Percentiles rank a stretch among this genome's conserved stretches.
Evolutionary conservation across 2,888 invertebrate species (phyloP).

Genomic region (Octodonta nipae): DNA sequence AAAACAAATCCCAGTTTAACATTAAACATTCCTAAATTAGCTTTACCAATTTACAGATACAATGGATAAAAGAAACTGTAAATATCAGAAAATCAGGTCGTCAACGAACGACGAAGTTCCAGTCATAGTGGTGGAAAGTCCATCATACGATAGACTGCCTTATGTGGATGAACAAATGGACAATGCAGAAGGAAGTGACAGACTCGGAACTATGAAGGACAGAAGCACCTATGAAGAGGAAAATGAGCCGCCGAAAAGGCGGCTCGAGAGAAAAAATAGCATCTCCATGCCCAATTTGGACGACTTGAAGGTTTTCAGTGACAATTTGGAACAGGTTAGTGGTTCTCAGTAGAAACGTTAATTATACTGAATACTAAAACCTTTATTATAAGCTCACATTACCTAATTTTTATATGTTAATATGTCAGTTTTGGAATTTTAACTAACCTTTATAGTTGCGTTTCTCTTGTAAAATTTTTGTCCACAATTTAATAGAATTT

Average conservation of each 20-base stretch:
- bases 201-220: constrained; percentile 2
- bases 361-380: no score
- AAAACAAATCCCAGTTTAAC: no score
- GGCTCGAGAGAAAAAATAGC: constrained; percentile 49
- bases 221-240: constrained; percentile 4
- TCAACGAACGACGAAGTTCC: constrained; percentile 16
- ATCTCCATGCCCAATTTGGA: constrained; percentile 63
- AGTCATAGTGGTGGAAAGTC: constrained; percentile 19
- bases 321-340: no score
- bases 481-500: no score
- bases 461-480: no score
- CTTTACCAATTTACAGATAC: constrained; percentile 6
- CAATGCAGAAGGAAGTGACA: background rate
- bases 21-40: no score
- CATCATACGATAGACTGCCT: constrained; percentile 15
- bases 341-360: no score
- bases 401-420: no score
- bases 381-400: no score
- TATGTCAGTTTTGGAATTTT: no score
- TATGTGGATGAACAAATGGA: constrained; percentile 7
- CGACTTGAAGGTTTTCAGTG: constrained; percentile 42
- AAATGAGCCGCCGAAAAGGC: constrained; percentile 8
- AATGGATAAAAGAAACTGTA: constrained; percentile 12
- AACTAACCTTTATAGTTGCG: no score
- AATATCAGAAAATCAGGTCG: constrained; percentile 9